phyloP scores from a whole-genome alignment of 2,797 vertebrate species.

The Podarcis lilfordi region DNA sequence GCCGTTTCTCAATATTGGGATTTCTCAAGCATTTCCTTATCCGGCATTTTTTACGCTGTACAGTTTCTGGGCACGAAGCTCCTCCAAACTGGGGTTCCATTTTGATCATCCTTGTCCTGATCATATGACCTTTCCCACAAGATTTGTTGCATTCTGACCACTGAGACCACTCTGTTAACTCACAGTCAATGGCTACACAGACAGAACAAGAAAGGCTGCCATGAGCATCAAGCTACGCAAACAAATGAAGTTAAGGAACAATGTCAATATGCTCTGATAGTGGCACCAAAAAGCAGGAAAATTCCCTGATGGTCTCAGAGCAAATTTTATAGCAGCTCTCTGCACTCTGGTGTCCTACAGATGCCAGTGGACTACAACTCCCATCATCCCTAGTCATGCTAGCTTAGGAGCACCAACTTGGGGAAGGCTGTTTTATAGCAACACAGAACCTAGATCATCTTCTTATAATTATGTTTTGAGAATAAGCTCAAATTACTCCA shows the following conservation, averaged over 20 bases:
- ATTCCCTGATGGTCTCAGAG: neutral
- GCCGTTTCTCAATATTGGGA: conserved; percentile 86
- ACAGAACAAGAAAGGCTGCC: neutral
- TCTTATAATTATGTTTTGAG: neutral
- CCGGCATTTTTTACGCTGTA: conserved; percentile 94
- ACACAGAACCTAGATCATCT: neutral
- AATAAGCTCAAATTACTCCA: neutral
- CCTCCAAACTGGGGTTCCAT: conserved; percentile 97
- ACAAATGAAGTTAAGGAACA: neutral
- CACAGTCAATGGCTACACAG: conserved; percentile 89
- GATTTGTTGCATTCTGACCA: conserved; percentile 99
- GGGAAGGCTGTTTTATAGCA: neutral
- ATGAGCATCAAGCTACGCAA: neutral
- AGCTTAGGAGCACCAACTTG: too few species aligned
- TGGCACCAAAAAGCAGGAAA: accelerated
- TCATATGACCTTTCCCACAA: conserved; percentile 96
- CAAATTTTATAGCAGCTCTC: neutral
- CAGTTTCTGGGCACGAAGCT: conserved; percentile 87
- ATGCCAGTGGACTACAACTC: too few species aligned
- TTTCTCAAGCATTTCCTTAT: conserved; percentile 90
- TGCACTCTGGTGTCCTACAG: too few species aligned
- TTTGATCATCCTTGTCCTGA: conserved; percentile 90
- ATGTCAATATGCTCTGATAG: neutral
- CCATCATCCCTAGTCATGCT: too few species aligned
- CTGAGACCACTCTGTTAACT: conserved; percentile 92